Evolutionary conservation across 30 jellyfish, hydroid and myxozoan genomes (phyloP).

Genomic region (Clytia hemisphaerica): DNA sequence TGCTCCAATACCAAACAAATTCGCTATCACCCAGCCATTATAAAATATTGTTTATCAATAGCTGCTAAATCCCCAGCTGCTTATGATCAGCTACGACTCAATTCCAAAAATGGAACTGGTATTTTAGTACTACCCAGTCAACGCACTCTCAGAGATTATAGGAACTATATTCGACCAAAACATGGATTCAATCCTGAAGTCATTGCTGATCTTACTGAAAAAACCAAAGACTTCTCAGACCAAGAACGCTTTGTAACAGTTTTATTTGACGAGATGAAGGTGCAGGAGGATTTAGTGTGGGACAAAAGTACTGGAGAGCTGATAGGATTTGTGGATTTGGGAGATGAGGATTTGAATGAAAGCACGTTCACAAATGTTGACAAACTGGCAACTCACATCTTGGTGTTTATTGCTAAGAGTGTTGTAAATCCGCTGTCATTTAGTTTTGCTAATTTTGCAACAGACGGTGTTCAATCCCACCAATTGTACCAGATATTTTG

Average conservation of each 20-base stretch:
- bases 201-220: conserved; percentile 23
- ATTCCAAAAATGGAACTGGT: conserved; percentile 31
- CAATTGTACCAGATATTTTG: too few species aligned
- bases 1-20: too few species aligned
- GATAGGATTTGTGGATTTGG: conserved; percentile 58
- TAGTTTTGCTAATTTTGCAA: too few species aligned
- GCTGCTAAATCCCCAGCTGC: conserved; percentile 42
- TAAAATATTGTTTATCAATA: too few species aligned
- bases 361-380: conserved; percentile 31
- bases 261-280: conserved; percentile 60
- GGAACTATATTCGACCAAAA: conserved; percentile 16
- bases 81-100: conserved; percentile 23
- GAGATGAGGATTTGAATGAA: conserved; percentile 31
- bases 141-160: conserved; percentile 32
- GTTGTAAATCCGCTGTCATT: too few species aligned
- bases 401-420: conserved; percentile 39
- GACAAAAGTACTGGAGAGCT: conserved; percentile 54
- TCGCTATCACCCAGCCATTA: too few species aligned
- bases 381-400: conserved; percentile 42
- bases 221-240: conserved; percentile 15
- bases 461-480: too few species aligned
- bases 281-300: conserved; percentile 55
- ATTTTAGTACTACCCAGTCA: conserved; percentile 41
- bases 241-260: conserved; percentile 29
- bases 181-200: conserved; percentile 34